Conservation (phyloP, 2,888 invertebrate genomes). For the Gerris lacustris region DNA sequence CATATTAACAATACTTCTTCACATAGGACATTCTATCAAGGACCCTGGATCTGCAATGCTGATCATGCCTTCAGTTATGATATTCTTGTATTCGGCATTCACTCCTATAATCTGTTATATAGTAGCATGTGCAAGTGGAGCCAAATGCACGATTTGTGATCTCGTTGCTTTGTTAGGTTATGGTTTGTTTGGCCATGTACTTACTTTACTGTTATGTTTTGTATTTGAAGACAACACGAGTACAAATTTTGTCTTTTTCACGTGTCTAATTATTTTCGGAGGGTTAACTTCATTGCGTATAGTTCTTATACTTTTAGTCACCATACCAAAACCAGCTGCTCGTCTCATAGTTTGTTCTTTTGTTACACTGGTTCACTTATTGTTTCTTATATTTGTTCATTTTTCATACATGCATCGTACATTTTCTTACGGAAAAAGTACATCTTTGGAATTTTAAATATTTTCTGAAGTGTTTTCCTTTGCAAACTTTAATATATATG, state of each 20-base stretch:
- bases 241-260: constrained; percentile 40
- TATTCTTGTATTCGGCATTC: constrained; percentile 35
- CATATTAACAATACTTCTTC: constrained; percentile 35
- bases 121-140: constrained; percentile 35
- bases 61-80: constrained; percentile 35
- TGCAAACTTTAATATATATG: too few species aligned
- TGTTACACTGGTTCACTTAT: constrained; percentile 39
- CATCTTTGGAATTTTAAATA: not conserved
- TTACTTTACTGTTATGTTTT: constrained; percentile 38
- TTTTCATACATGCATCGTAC: constrained; percentile 42
- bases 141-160: constrained; percentile 36
- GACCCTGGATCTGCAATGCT: constrained; percentile 31
- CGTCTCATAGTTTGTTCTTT: constrained; percentile 41
- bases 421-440: constrained; percentile 34
- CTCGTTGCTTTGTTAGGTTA: constrained; percentile 40
- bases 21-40: constrained; percentile 37
- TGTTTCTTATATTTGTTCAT: constrained; percentile 42
- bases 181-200: constrained; percentile 40
- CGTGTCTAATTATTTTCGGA: constrained; percentile 40
- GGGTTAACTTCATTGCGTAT: constrained; percentile 41
- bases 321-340: constrained; percentile 40
- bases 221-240: constrained; percentile 37
- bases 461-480: too few species aligned
- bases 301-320: constrained; percentile 38
- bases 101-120: constrained; percentile 37